A percentile compares a stretch with the other conserved stretches of the same genome.
Conservation (phyloP, 2,888 invertebrate genomes). For the Bedellia somnulentella region DNA sequence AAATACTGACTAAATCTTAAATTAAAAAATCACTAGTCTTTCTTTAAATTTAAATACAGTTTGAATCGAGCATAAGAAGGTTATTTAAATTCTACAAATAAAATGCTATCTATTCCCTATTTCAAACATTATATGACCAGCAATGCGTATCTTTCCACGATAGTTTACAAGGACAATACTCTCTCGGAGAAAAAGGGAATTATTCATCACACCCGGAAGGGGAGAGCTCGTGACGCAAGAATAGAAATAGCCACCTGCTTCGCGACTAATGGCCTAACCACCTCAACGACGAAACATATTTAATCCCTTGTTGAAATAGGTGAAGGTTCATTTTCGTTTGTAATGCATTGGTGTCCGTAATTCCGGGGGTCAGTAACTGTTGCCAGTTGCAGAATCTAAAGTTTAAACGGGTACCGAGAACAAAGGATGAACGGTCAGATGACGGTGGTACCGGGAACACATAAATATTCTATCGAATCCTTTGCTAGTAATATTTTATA, state of each 20-base stretch:
- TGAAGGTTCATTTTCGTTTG: conserved; percentile 16
- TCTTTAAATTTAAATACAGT: too few species aligned
- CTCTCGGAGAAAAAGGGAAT: conserved; percentile 55
- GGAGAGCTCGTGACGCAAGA: conserved; percentile 59
- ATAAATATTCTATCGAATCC: conserved; percentile 61
- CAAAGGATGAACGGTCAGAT: conserved; percentile 51
- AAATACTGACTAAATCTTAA: too few species aligned
- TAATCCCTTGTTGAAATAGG: conserved; percentile 9
- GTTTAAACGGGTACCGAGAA: conserved; percentile 58
- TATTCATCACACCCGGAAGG: conserved; percentile 63
- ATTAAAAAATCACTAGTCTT: too few species aligned
- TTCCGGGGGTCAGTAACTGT: conserved; percentile 56
- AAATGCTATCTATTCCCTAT: too few species aligned
- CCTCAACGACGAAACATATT: conserved; percentile 11
- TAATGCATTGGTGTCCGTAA: conserved; percentile 13
- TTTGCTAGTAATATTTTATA: conserved; percentile 57
- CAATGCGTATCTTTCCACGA: conserved; percentile 47
- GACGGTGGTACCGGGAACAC: conserved; percentile 24
- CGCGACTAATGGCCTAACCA: conserved; percentile 20
- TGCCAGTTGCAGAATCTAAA: conserved; percentile 61
- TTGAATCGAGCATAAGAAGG: too few species aligned
- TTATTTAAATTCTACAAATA: too few species aligned
- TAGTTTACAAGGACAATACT: conserved; percentile 56
- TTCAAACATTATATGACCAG: too few species aligned
- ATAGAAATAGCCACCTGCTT: conserved; percentile 45